Percentiles rank a stretch among this genome's conserved stretches.
These are phyloP conservation scores for Neocrepidodera transversa DNA, from an alignment of 2,888 invertebrate species.

Conservation along the genomic window DNA sequence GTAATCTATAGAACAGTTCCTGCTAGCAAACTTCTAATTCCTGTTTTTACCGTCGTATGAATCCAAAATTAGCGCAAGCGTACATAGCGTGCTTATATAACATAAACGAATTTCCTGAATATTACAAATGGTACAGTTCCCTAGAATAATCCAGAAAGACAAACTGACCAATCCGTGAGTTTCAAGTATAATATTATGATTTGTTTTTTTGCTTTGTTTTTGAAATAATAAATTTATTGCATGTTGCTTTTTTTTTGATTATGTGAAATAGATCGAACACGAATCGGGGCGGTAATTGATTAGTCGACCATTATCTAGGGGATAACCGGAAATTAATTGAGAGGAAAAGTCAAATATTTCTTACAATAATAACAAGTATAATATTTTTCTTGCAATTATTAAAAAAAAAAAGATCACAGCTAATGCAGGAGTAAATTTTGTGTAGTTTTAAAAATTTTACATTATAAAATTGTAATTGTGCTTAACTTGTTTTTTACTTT, in stretches of 20 bases:
- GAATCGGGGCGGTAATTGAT: slow-evolving; percentile 1
- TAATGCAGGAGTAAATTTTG: too few relatives aligned
- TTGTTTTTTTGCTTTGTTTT: slow-evolving; percentile 1
- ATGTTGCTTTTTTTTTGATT: not conserved
- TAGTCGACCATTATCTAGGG: not conserved
- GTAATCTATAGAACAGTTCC: not conserved
- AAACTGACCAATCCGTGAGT: slow-evolving; percentile 14
- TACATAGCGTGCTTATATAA: not conserved
- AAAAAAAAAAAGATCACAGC: too few relatives aligned
- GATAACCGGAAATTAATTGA: not conserved
- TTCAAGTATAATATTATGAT: not conserved
- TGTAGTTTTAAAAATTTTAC: too few relatives aligned
- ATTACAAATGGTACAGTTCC: slow-evolving; percentile 5
- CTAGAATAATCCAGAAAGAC: not conserved
- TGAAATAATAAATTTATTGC: not conserved
- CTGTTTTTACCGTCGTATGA: slow-evolving; percentile 4
- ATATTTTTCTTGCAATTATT: too few relatives aligned
- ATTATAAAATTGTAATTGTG: too few relatives aligned
- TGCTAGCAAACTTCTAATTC: not conserved
- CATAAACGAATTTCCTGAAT: not conserved
- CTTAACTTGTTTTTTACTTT: too few relatives aligned
- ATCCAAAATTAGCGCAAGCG: slow-evolving; percentile 3
- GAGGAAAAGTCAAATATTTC: too few relatives aligned
- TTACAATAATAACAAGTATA: too few relatives aligned
- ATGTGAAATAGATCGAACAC: not conserved